Conservation (phyloP, 92 coral and sea anemone genomes). For the Parazoanthus swiftii region DNA sequence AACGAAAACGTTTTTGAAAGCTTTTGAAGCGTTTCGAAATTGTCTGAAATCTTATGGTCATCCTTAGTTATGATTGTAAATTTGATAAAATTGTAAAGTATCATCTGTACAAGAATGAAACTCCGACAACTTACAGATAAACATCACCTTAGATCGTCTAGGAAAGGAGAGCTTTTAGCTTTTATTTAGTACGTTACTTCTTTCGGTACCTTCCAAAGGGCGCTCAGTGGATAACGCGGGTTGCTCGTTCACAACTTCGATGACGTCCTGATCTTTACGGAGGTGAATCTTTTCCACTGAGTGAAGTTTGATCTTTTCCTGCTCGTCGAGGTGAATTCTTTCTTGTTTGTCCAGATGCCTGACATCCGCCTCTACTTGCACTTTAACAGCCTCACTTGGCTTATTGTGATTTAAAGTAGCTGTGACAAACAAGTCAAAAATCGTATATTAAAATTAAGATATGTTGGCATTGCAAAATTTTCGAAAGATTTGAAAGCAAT, state of each 20-base stretch:
- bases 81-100: no score
- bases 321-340: not conserved
- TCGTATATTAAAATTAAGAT: not conserved
- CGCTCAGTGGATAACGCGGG: not conserved
- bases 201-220: conserved; percentile 11
- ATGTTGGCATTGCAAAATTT: no score
- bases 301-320: conserved; percentile 14
- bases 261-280: not conserved
- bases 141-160: no score
- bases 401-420: not conserved
- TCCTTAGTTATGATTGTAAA: no score
- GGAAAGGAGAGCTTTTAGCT: no score
- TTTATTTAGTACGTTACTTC: no score
- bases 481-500: no score
- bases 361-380: conserved; percentile 60
- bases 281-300: not conserved
- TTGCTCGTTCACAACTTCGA: not conserved
- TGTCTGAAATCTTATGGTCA: no score
- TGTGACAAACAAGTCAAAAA: not conserved
- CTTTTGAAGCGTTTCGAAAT: no score
- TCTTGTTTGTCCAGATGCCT: conserved; percentile 43
- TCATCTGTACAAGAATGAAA: no score
- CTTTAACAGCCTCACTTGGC: not conserved
- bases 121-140: no score
- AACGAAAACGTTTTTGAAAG: no score